Conservation (phyloP, 2,888 invertebrate genomes). For the Temnothorax ravouxi region DNA sequence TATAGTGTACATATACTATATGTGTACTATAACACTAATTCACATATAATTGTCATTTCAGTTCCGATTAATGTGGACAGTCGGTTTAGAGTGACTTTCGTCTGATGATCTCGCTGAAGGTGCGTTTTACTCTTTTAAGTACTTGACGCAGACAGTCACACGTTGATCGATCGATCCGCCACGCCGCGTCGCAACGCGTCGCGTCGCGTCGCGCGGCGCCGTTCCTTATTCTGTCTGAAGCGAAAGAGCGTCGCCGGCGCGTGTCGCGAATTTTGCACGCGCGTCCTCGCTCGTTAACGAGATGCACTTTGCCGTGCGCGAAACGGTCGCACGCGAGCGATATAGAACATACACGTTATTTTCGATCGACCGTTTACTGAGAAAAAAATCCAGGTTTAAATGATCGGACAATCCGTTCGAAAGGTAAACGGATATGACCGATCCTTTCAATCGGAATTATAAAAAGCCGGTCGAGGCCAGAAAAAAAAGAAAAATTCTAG, state of each 20-base stretch:
- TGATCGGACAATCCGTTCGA: too few relatives aligned
- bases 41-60: not conserved
- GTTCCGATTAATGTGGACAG: not conserved
- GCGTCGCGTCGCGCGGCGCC: constrained; percentile 21
- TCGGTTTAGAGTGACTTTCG: not conserved
- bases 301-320: constrained; percentile 3
- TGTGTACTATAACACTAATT: not conserved
- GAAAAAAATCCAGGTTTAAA: too few relatives aligned
- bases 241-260: constrained; percentile 33
- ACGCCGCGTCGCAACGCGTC: constrained; percentile 12
- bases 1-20: too few relatives aligned
- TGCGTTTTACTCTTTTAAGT: constrained; percentile 32
- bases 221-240: constrained; percentile 28
- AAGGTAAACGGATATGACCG: too few relatives aligned
- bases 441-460: too few relatives aligned
- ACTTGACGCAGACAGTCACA: constrained; percentile 56
- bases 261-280: constrained; percentile 18
- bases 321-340: constrained; percentile 11
- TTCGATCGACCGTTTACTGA: constrained; percentile 8
- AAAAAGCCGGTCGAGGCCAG: not conserved
- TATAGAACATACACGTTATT: not conserved
- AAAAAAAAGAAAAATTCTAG: not conserved
- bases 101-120: constrained; percentile 31
- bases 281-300: constrained; percentile 6
- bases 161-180: constrained; percentile 67